Evolutionary conservation across 2,797 vertebrate species (phyloP).

Genomic region (Kryptopterus vitreolus): DNA sequence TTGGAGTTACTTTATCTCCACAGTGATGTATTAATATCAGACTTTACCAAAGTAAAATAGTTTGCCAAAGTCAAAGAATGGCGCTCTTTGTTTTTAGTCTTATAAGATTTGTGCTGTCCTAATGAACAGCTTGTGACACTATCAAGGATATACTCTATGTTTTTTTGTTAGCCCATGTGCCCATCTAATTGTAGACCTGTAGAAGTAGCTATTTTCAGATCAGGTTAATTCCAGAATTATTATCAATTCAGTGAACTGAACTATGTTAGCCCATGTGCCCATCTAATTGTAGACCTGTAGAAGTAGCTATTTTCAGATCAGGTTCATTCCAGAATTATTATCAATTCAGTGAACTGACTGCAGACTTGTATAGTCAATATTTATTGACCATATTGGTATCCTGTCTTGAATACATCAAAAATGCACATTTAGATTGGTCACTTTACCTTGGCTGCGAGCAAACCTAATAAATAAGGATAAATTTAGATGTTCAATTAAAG

Average conservation of each 20-base stretch:
- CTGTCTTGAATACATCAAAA: neutral
- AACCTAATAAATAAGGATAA: neutral
- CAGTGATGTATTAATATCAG: constrained; percentile 62
- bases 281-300: constrained; percentile 42
- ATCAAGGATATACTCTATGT: constrained; percentile 60
- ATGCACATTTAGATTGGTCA: neutral
- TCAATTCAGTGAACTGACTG: neutral
- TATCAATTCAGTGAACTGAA: neutral
- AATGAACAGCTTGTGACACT: constrained; percentile 72
- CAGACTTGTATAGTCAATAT: neutral
- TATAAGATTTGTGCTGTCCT: constrained; percentile 63
- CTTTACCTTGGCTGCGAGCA: neutral
- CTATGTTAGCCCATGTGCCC: constrained; percentile 56
- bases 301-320: constrained; percentile 60
- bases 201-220: constrained; percentile 60
- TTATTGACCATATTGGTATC: neutral
- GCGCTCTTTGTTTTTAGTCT: constrained; percentile 61
- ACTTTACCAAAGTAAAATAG: constrained; percentile 59
- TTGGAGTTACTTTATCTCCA: constrained; percentile 52
- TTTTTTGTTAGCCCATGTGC: constrained; percentile 54
- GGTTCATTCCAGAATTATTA: constrained; percentile 44
- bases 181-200: constrained; percentile 43
- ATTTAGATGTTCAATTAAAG: too few species aligned
- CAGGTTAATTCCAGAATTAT: constrained; percentile 44
- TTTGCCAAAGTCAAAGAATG: constrained; percentile 60